Percentiles rank a stretch among this genome's conserved stretches.
phyloP scores from a whole-genome alignment of 2,797 vertebrate genomes.

The Kryptolebias ocellatus region DNA sequence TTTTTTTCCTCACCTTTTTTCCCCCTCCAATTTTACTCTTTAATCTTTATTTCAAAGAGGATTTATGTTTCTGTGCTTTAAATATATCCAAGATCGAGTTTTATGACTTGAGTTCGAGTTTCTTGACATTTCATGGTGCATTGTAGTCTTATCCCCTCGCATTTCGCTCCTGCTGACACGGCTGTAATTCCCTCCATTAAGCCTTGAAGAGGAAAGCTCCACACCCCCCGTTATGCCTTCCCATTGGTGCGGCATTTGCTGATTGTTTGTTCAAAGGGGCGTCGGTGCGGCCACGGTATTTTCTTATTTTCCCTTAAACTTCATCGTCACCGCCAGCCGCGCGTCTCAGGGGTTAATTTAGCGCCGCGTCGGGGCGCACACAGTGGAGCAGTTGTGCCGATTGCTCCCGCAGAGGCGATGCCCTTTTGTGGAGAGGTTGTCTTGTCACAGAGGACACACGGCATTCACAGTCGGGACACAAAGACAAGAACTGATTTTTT shows the following conservation, averaged over 20 bases:
- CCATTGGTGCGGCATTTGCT: slow-evolving; percentile 55
- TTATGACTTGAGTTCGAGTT: neutral
- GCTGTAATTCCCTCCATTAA: slow-evolving; percentile 45
- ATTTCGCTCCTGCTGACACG: slow-evolving; percentile 26
- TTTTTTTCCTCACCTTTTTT: no score
- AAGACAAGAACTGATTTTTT: slow-evolving; percentile 69
- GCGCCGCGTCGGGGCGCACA: slow-evolving; percentile 60
- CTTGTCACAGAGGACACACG: slow-evolving; percentile 75
- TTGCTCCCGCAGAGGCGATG: slow-evolving; percentile 79
- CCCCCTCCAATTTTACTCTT: no score
- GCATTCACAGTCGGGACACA: slow-evolving; percentile 75
- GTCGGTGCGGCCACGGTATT: slow-evolving; percentile 31
- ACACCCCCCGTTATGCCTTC: slow-evolving; percentile 31
- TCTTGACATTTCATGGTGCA: slow-evolving; percentile 29
- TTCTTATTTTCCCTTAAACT: slow-evolving; percentile 34
- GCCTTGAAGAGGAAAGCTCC: slow-evolving; percentile 60
- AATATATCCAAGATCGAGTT: neutral
- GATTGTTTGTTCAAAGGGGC: slow-evolving; percentile 69
- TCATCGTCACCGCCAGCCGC: slow-evolving; percentile 57
- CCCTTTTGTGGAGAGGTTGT: slow-evolving; percentile 80
- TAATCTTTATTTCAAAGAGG: neutral
- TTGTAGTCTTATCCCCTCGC: slow-evolving; percentile 10
- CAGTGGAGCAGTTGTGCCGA: slow-evolving; percentile 73
- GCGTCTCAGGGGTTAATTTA: slow-evolving; percentile 76
- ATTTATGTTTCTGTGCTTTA: neutral